Evolutionary conservation across 2,888 invertebrate genomes (phyloP).

Genomic region (Onthophagus sagittarius): DNA sequence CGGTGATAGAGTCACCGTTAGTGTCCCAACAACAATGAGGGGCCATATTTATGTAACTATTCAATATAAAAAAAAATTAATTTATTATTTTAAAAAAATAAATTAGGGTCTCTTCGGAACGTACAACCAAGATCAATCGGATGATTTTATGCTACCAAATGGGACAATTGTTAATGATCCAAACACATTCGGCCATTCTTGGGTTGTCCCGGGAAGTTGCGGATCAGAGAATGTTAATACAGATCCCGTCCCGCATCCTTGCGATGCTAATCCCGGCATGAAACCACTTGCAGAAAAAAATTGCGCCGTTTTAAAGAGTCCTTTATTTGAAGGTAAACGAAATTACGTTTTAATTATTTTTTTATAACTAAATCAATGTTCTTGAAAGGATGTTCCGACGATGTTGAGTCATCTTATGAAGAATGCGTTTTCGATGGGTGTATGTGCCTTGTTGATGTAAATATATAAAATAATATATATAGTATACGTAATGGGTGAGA

Average conservation of each 20-base stretch:
- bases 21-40: conserved; percentile 6
- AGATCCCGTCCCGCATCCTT: conserved; percentile 4
- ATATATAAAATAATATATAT: too few species aligned
- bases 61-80: too few species aligned
- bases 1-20: background rate
- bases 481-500: too few species aligned
- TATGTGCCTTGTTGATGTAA: conserved; percentile 14
- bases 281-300: conserved; percentile 1
- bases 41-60: conserved; percentile 13
- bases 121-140: conserved; percentile 3
- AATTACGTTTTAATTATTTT: too few species aligned
- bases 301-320: conserved; percentile 14
- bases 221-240: background rate
- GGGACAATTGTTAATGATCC: conserved; percentile 12
- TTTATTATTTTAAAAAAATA: background rate
- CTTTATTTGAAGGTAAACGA: background rate
- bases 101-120: conserved; percentile 15
- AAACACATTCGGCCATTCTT: conserved; percentile 11
- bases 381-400: background rate
- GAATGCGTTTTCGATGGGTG: conserved; percentile 16
- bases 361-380: background rate
- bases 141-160: conserved; percentile 14
- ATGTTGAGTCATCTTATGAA: conserved; percentile 9
- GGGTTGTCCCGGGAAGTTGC: conserved; percentile 9
- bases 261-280: background rate